These are phyloP conservation scores for Nyctalus aviator DNA, from an alignment of 2,797 vertebrate species.

Conservation along the genomic window DNA sequence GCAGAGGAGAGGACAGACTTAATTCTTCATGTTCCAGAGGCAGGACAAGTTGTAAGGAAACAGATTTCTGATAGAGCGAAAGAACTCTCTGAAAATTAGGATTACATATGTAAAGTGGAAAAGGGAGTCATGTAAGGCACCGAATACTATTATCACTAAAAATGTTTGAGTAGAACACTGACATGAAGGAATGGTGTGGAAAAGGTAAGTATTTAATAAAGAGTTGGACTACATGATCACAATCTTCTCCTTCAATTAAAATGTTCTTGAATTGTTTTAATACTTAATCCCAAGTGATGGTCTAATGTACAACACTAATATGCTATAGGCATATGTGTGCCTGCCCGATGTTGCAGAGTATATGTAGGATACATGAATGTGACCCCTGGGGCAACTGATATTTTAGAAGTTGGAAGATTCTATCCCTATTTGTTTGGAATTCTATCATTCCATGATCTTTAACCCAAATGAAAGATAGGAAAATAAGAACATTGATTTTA, in stretches of 20 bases:
- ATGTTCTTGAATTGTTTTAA: slow-evolving; percentile 4
- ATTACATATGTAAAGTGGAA: neutral
- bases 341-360: neutral
- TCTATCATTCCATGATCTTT: neutral
- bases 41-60: slow-evolving; percentile 1
- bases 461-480: neutral
- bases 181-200: neutral
- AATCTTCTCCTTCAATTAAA: neutral
- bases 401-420: neutral
- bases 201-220: neutral
- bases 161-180: neutral
- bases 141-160: slow-evolving; percentile 4
- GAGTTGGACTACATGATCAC: neutral
- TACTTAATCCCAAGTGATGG: neutral
- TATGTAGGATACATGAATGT: neutral
- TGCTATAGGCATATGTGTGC: neutral
- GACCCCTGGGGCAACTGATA: neutral
- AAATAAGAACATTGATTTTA: neutral
- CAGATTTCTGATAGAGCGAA: neutral
- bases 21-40: neutral
- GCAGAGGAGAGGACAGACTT: neutral
- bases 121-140: neutral
- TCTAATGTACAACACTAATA: neutral
- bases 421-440: neutral
- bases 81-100: slow-evolving; percentile 29